A percentile compares a stretch with the other conserved stretches of the same genome.
Evolutionary conservation across 2,888 invertebrate species (phyloP).

Genomic region (Ernsta delagoae): DNA sequence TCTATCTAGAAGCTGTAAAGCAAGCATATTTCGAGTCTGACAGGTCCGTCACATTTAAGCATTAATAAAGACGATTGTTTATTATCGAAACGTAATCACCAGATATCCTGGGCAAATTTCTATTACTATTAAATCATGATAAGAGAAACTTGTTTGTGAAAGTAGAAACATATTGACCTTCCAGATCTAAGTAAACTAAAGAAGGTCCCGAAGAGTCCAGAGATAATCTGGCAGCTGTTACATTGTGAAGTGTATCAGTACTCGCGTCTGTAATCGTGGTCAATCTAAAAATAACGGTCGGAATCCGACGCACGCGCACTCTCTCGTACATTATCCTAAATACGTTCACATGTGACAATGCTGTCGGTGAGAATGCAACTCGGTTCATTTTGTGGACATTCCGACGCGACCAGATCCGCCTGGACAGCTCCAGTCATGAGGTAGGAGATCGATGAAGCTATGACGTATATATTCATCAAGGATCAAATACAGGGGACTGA

Average conservation of each 20-base stretch:
- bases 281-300: slow-evolving; percentile 51
- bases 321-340: slow-evolving; percentile 41
- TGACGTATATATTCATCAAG: background rate
- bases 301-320: slow-evolving; percentile 41
- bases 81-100: no score
- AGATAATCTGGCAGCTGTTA: slow-evolving; percentile 4
- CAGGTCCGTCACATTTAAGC: no score
- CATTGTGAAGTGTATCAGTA: slow-evolving; percentile 7
- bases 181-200: no score
- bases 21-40: no score
- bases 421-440: no score
- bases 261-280: background rate
- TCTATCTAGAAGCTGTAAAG: no score
- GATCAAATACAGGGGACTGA: background rate
- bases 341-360: slow-evolving; percentile 37
- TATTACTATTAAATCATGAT: no score
- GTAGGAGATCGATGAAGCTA: background rate
- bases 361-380: slow-evolving; percentile 32
- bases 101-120: no score
- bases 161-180: background rate
- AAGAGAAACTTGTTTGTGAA: no score
- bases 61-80: no score
- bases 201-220: background rate
- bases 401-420: slow-evolving; percentile 8
- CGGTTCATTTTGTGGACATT: slow-evolving; percentile 28